Conservation (phyloP, 1,140 invertebrate species). For the Andricus grossulariae region DNA sequence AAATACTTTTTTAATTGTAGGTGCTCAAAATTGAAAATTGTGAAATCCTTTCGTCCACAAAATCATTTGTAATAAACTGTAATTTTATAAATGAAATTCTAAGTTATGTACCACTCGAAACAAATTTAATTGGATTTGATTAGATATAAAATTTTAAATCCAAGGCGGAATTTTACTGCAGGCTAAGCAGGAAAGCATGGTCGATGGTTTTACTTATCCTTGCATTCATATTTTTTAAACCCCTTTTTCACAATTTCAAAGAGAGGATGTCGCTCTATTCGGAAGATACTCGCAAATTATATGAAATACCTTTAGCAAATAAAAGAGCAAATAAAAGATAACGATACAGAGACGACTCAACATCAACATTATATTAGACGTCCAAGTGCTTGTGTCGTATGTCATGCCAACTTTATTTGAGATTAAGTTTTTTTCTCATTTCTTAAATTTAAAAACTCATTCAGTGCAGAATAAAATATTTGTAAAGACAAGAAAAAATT, state of each 20-base stretch:
- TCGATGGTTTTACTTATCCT: constrained; percentile 57
- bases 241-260: no score
- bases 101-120: no score
- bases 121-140: constrained; percentile 44
- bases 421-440: background rate
- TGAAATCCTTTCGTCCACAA: no score
- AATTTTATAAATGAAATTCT: no score
- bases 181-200: constrained; percentile 68
- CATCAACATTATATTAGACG: background rate
- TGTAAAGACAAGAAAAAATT: background rate
- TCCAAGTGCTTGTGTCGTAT: constrained; percentile 23
- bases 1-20: background rate
- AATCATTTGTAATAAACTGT: no score
- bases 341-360: constrained; percentile 33
- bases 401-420: background rate
- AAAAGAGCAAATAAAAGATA: constrained; percentile 61
- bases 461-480: background rate
- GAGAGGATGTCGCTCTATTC: constrained; percentile 48
- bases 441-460: background rate
- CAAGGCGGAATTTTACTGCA: constrained; percentile 57
- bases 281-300: constrained; percentile 62
- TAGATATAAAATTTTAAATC: constrained; percentile 45
- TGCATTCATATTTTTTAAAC: constrained; percentile 18
- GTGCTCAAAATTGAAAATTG: no score
- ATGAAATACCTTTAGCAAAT: constrained; percentile 58